Base-by-base conservation (phyloP, 2,888 invertebrate species). In the Thalpophila matura region DNA sequence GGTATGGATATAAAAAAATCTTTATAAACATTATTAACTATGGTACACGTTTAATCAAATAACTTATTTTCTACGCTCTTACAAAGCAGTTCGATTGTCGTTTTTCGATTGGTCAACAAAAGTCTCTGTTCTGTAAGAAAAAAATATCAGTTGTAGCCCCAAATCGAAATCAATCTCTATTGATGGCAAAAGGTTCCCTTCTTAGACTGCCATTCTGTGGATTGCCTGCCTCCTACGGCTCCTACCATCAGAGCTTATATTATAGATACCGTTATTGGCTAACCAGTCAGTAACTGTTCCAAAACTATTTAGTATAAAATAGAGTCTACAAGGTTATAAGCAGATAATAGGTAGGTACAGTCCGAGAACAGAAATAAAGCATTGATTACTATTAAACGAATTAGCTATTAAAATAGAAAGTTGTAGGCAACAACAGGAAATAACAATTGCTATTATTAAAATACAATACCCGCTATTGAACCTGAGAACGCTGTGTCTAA, bases 401-500 rank as follows among this genome's bases (percentile, higher is more conserved):
- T 35, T n/a, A 50, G 43, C 29, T 51, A 57, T 65, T 57, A 38
- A 61, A 72, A 69, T 74, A 59, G 70, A 74, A 80, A 80, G 71
- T 56, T 53, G 57, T 49, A 51, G 55, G 42, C 42, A 59, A 57
- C 51, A 69, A 62, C 79, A 81, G 86, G 83, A 86, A 88, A 83
- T 77, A 43, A 72, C 47, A 55, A 60, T 55, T 66, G 60, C 60
- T 74, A 68, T 67, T 65, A 72, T 72, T 69, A 77, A 75, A 73
- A 80, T 75, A 86, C 84, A 84, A 83, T 82, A 77, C 67, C 43
- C 64, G 51, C 70, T 64, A 53, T 70, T 69, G 71, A 80, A 81
- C 81, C 80, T 88, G 88, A 79, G 89, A 89, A 84, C 75, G 62
- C 64, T 53, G 83, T 71, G 65, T 80, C 82, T 84, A 82, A 82